These are phyloP conservation scores for Trachymyrmex cornetzi DNA, from an alignment of 1,140 invertebrate species.

Conservation along the genomic window DNA sequence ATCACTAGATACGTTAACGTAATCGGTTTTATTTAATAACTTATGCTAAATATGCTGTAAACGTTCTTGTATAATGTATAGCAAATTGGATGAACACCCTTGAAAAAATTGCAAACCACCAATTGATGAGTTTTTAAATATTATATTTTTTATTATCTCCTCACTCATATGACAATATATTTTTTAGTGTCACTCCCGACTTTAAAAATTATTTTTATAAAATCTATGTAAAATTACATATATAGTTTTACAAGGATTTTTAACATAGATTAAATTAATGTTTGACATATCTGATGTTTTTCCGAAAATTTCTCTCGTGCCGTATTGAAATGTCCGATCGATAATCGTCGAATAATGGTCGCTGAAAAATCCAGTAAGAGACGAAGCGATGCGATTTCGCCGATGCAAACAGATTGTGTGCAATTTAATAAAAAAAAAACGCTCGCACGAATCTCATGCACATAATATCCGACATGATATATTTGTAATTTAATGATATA, in stretches of 20 bases:
- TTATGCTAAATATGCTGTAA: neutral
- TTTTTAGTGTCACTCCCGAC: slow-evolving; percentile 23
- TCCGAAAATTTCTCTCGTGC: slow-evolving; percentile 51
- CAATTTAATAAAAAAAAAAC: slow-evolving; percentile 62
- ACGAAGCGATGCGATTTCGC: slow-evolving; percentile 42
- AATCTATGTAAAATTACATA: slow-evolving; percentile 54
- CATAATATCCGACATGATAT: slow-evolving; percentile 57
- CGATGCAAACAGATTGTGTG: slow-evolving; percentile 61
- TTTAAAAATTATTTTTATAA: slow-evolving; percentile 52
- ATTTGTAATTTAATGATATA: slow-evolving; percentile 65
- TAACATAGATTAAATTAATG: slow-evolving; percentile 60
- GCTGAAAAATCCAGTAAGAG: slow-evolving; percentile 59
- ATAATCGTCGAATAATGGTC: slow-evolving; percentile 61
- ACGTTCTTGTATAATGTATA: neutral
- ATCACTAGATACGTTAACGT: neutral
- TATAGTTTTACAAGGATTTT: slow-evolving; percentile 50
- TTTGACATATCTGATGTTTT: slow-evolving; percentile 61
- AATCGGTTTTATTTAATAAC: neutral
- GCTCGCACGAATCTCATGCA: slow-evolving; percentile 48
- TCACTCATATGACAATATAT: slow-evolving; percentile 45
- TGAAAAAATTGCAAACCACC: slow-evolving; percentile 6
- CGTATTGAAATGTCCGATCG: slow-evolving; percentile 49
- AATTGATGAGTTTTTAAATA: slow-evolving; percentile 34
- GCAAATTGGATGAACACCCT: slow-evolving; percentile 27
- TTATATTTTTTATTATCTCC: slow-evolving; percentile 48